Conservation (phyloP, 2,888 invertebrate genomes). For the Drosophila kanekoi region DNA sequence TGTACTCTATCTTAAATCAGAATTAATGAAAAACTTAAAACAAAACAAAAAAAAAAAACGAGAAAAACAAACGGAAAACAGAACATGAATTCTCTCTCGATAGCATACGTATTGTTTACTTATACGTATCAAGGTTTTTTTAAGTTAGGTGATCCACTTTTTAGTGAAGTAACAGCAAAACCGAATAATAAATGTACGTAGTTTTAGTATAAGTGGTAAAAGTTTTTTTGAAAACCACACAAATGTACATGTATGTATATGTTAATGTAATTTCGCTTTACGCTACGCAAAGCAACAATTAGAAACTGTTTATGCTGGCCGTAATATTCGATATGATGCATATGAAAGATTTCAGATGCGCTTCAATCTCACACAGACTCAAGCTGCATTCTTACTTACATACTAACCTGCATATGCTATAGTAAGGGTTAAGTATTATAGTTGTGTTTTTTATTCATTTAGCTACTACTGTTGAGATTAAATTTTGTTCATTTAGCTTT, state of each 20-base stretch:
- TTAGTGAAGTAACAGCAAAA: slow-evolving; percentile 69
- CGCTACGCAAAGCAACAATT: slow-evolving; percentile 41
- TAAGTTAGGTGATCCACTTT: slow-evolving; percentile 67
- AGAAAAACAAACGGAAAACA: slow-evolving; percentile 48
- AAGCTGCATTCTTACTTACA: slow-evolving; percentile 29
- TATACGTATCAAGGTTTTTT: slow-evolving; percentile 63
- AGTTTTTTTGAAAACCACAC: slow-evolving; percentile 47
- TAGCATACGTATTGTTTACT: slow-evolving; percentile 64
- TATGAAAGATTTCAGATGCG: slow-evolving; percentile 32
- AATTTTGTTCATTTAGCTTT: slow-evolving; percentile 47
- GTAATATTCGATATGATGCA: slow-evolving; percentile 48
- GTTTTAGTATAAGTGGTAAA: slow-evolving; percentile 55
- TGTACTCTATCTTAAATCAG: slow-evolving; percentile 72
- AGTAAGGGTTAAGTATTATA: slow-evolving; percentile 40
- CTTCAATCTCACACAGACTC: slow-evolving; percentile 28
- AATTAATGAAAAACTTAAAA: slow-evolving; percentile 34
- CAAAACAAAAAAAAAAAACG: slow-evolving; percentile 14
- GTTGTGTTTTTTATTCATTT: slow-evolving; percentile 37
- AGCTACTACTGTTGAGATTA: slow-evolving; percentile 62
- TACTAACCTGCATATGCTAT: slow-evolving; percentile 35
- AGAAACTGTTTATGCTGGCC: slow-evolving; percentile 40
- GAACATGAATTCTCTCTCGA: slow-evolving; percentile 65
- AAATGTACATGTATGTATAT: slow-evolving; percentile 52
- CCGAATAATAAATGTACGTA: slow-evolving; percentile 68
- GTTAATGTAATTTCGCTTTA: slow-evolving; percentile 55